Evolutionary conservation across 2,113 vertebrate genomes (phyloP).

Genomic region (Python bivittatus): DNA sequence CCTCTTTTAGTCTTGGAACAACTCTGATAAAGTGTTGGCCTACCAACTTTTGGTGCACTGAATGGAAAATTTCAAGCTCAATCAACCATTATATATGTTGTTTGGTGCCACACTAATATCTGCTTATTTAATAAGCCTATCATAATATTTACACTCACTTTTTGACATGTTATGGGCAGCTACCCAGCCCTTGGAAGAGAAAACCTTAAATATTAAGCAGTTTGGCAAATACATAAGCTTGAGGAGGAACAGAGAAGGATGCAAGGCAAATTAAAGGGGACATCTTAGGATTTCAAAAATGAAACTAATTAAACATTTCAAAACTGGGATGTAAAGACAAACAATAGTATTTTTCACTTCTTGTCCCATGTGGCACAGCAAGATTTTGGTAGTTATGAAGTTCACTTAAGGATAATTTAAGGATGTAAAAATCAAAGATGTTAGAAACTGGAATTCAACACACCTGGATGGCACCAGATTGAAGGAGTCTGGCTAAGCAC

Average conservation of each 20-base stretch:
- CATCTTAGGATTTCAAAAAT: neutral
- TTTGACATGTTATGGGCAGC: neutral
- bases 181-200: neutral
- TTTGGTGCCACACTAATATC: too few relatives aligned
- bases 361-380: neutral
- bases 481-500: neutral
- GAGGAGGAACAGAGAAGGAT: too few relatives aligned
- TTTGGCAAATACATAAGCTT: neutral
- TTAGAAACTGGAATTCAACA: too few relatives aligned
- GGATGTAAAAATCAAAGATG: neutral
- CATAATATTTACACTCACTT: neutral
- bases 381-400: neutral
- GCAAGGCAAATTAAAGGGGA: neutral
- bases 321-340: neutral
- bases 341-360: neutral
- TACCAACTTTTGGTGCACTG: constrained; percentile 26
- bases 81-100: constrained; percentile 15
- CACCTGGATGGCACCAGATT: too few relatives aligned
- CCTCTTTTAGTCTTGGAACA: neutral
- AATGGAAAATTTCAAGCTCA: neutral
- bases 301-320: neutral
- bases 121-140: neutral
- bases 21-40: constrained; percentile 26
- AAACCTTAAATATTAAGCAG: neutral
- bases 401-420: neutral